Base-by-base conservation (phyloP, 2,888 invertebrate genomes). In the Monochamus alternatus region DNA sequence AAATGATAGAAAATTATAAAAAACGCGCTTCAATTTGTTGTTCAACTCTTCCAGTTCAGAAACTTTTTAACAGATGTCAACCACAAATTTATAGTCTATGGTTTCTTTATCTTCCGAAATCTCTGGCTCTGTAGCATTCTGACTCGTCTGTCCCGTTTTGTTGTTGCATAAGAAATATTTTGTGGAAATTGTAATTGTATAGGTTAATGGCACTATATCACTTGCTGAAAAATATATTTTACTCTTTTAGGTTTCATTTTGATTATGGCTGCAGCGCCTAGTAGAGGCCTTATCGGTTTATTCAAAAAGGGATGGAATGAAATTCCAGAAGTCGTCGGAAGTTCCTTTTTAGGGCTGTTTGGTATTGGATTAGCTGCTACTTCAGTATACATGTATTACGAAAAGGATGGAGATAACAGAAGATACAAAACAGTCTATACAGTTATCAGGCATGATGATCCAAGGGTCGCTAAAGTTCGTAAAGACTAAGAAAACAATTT, bases 261-360 rank as follows among this genome's bases (percentile, higher is more conserved):
- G 14, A 60, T 4, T n/a, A 80, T 80, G 80, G 74, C 78, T 60
- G 78, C 83, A 10, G 77, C 74, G 8, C 71, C 77, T n/a, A 81
- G 81, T 44, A 79, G 82, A 73, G 86, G 85, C 44, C 68, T 88
- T 73, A 81, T 85, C 8, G 87, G 83, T 10, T 81, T 90, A 3
- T 86, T 90, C 71, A 90, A 89, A 81, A 85, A 84, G 83, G 90
- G 88, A 10, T 93, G 94, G 93, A 89, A 91, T 84, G 94, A 94
- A 89, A 92, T 94, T 76, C 95, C 95, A 3, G 95, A 95, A 88
- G 88, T 95, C 65, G 87, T 95, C 59, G 93, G 91, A 43, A 90
- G 92, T 32, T 88, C 91, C 3, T 91, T 91, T 12, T 80, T 94
- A 80, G 94, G 90, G 0, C 0, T 94, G 0, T 84, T 91, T 52